Percentiles rank a stretch among this genome's conserved stretches.
These are phyloP conservation scores for Haliclona indistincta DNA, from an alignment of 37 sponge, comb jelly and placozoan genomes.

Conservation along the genomic window DNA sequence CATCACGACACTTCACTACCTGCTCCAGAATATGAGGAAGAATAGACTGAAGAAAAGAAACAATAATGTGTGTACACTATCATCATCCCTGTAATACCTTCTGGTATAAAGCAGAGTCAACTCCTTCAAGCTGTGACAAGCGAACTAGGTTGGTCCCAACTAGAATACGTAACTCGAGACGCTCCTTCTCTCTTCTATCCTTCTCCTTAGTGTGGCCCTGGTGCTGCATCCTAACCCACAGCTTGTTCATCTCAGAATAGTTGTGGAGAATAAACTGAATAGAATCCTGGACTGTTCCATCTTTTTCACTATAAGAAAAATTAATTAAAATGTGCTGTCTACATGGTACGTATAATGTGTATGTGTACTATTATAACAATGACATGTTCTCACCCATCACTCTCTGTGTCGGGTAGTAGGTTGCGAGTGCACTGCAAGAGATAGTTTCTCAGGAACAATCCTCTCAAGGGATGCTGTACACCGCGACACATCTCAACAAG, in stretches of 20 bases:
- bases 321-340: neutral
- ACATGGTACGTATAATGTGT: neutral
- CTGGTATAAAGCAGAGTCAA: slow-evolving; percentile 73
- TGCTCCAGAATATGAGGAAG: slow-evolving; percentile 93
- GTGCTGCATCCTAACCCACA: slow-evolving; percentile 99
- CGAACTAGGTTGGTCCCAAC: slow-evolving; percentile 98
- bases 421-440: slow-evolving; percentile 94
- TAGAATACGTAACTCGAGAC: slow-evolving; percentile 93
- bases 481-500: slow-evolving; percentile 99
- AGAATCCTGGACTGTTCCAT: slow-evolving; percentile 87
- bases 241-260: slow-evolving; percentile 99
- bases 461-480: slow-evolving; percentile 97
- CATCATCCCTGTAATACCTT: no score
- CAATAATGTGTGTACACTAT: no score
- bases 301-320: slow-evolving; percentile 34
- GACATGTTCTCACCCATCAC: slow-evolving; percentile 7
- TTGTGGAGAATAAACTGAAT: slow-evolving; percentile 93
- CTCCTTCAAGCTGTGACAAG: slow-evolving; percentile 86
- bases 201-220: slow-evolving; percentile 98
- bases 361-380: neutral
- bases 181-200: slow-evolving; percentile 93
- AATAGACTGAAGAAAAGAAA: no score
- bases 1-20: slow-evolving; percentile 91
- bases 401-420: slow-evolving; percentile 76
- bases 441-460: slow-evolving; percentile 96